These are phyloP conservation scores for Anneissia japonica DNA, from an alignment of 35 echinoderm and acorn worm species.

Conservation along the genomic window DNA sequence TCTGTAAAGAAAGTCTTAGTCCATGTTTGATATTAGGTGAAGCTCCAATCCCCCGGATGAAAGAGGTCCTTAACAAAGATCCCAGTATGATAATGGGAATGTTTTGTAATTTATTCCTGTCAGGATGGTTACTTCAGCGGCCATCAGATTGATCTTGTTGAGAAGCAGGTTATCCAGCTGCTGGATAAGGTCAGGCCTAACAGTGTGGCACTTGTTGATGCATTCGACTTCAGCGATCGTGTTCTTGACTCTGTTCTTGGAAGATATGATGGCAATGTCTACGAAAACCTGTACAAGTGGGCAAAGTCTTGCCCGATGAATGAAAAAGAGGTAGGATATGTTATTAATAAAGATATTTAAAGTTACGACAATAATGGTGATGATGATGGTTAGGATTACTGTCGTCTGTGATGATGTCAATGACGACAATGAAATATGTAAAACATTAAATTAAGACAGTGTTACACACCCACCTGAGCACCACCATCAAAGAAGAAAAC, in stretches of 20 bases:
- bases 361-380: background rate
- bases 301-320: slow-evolving; percentile 82
- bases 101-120: no score
- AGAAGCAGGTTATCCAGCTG: slow-evolving; percentile 44
- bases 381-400: background rate
- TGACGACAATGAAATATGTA: background rate
- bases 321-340: slow-evolving; percentile 63
- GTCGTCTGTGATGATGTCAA: background rate
- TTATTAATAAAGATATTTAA: background rate
- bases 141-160: slow-evolving; percentile 52
- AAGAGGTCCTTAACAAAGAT: no score
- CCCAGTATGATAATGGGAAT: no score
- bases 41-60: no score
- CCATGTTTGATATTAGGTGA: no score
- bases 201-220: slow-evolving; percentile 74
- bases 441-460: background rate
- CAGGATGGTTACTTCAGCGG: slow-evolving; percentile 84
- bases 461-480: background rate
- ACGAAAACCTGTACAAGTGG: slow-evolving; percentile 95
- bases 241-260: slow-evolving; percentile 68
- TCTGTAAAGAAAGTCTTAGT: no score
- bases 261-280: slow-evolving; percentile 95
- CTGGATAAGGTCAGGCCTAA: slow-evolving; percentile 58
- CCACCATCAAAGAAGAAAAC: no score
- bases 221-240: slow-evolving; percentile 79